Conservation (phyloP, 2,888 invertebrate genomes). For the Rhamnusium bicolor region DNA sequence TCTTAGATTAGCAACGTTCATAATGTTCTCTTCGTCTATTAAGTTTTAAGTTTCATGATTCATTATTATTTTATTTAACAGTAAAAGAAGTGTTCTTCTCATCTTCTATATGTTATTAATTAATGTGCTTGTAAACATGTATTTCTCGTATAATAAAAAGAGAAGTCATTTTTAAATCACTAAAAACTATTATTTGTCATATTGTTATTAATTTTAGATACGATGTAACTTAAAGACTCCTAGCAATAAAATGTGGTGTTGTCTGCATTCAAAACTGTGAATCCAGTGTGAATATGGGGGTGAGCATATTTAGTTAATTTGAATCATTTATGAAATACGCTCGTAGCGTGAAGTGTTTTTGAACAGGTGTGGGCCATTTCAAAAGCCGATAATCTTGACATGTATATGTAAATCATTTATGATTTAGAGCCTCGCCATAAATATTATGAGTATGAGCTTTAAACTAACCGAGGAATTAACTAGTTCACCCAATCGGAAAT, state of each 20-base stretch:
- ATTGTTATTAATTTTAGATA: not conserved
- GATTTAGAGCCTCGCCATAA: conserved; percentile 17
- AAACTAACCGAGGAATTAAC: conserved; percentile 11
- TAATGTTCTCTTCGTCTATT: no score
- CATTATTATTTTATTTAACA: no score
- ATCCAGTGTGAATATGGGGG: conserved; percentile 1
- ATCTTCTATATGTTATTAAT: no score
- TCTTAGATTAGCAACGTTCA: no score
- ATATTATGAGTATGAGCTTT: conserved; percentile 17
- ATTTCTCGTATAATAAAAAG: no score
- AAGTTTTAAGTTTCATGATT: no score
- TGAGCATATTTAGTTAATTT: conserved; percentile 12
- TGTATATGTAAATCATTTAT: conserved; percentile 27
- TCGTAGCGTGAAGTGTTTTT: conserved; percentile 2
- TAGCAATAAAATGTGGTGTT: not conserved
- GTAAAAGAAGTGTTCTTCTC: no score
- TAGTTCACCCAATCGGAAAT: not conserved
- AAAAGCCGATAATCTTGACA: conserved; percentile 27
- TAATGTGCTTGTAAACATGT: no score
- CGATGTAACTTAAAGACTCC: not conserved
- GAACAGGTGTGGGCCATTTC: conserved; percentile 27
- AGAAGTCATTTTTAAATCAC: no score
- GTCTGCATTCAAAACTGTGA: not conserved
- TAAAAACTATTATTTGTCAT: not conserved
- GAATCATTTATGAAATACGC: conserved; percentile 8